Percentiles rank a stretch among this genome's conserved stretches.
Conservation (phyloP, 2,888 invertebrate genomes). For the Corythucha ciliata region DNA sequence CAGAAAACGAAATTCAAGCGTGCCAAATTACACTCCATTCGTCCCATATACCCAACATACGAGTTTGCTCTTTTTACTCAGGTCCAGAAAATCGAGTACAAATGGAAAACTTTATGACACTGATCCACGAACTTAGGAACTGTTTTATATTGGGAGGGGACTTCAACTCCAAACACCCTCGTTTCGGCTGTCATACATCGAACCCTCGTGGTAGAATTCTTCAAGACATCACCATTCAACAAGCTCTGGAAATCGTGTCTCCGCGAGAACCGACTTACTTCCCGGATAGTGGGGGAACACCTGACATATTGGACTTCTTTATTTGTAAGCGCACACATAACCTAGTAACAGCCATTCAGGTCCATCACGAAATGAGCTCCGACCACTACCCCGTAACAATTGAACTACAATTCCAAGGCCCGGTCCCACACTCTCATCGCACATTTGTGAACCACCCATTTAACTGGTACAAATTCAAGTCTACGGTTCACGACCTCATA, state of each 20-base stretch:
- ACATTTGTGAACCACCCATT: background rate
- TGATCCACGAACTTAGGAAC: slow-evolving; percentile 1
- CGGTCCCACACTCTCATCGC: too few relatives aligned
- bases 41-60: background rate
- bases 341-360: background rate
- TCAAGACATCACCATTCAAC: background rate
- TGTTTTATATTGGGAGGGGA: slow-evolving; percentile 4
- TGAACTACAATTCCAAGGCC: background rate
- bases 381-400: slow-evolving; percentile 4
- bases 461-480: background rate
- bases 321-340: background rate
- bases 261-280: slow-evolving; percentile 5
- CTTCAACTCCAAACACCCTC: slow-evolving; percentile 12
- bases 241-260: background rate
- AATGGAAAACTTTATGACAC: background rate
- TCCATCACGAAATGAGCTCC: background rate
- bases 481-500: background rate
- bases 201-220: slow-evolving; percentile 12
- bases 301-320: slow-evolving; percentile 11
- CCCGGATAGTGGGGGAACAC: slow-evolving; percentile 2
- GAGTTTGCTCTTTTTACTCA: slow-evolving; percentile 6
- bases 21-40: slow-evolving; percentile 2
- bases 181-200: slow-evolving; percentile 10
- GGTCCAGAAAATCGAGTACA: slow-evolving; percentile 3
- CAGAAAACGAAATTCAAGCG: slow-evolving; percentile 7